Evolutionary conservation across 2,888 invertebrate genomes (phyloP).

Genomic region (Achlya flavicornis): DNA sequence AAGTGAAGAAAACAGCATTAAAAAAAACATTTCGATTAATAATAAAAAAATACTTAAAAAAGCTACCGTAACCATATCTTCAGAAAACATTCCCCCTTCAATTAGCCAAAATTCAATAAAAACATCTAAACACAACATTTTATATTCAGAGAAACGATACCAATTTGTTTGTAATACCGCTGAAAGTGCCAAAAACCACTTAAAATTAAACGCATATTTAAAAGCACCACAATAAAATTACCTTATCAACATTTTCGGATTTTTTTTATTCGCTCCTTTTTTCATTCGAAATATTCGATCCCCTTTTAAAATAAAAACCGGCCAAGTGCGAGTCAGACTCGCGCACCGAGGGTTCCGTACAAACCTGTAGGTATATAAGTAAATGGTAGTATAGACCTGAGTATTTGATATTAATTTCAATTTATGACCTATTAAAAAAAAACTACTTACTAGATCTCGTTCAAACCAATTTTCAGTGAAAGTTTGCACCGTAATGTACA

Average conservation of each 20-base stretch:
- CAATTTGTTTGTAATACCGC: neutral
- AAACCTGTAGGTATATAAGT: no score
- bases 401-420: no score
- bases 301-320: neutral
- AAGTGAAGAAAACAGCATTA: no score
- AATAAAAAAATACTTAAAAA: no score
- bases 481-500: no score
- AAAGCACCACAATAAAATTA: neutral
- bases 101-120: neutral
- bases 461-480: no score
- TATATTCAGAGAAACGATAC: conserved; percentile 5
- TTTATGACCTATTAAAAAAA: no score
- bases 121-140: neutral
- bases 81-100: neutral
- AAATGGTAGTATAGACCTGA: no score
- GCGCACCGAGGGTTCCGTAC: no score
- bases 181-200: neutral
- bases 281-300: neutral
- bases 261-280: neutral
- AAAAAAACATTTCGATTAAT: no score
- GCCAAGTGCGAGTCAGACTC: no score
- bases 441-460: no score
- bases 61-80: neutral
- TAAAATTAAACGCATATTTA: neutral
- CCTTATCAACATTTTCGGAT: neutral